Percentiles rank a stretch among this genome's conserved stretches.
These are phyloP conservation scores for Choloepus hoffmanni DNA, from an alignment of 2,113 vertebrate genomes.

Conservation along the genomic window DNA sequence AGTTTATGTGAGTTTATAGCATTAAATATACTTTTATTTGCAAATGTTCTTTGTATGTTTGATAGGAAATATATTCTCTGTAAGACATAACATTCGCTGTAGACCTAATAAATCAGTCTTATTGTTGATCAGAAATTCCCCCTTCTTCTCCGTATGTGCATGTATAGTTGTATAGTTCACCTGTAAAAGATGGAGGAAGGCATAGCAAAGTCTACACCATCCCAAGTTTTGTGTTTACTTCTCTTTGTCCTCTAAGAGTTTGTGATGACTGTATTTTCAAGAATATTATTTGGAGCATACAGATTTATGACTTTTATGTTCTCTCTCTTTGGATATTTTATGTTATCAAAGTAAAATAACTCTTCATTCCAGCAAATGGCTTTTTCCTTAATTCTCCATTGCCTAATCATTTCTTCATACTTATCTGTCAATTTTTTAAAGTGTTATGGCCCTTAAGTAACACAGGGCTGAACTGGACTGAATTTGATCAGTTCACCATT, in stretches of 20 bases:
- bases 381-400: not conserved
- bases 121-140: not conserved
- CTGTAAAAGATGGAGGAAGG: not conserved
- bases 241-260: not conserved
- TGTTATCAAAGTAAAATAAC: not conserved
- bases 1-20: not conserved
- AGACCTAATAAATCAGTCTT: not conserved
- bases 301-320: not conserved
- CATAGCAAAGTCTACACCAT: not conserved
- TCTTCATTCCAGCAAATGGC: not conserved
- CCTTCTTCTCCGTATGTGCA: fast-evolving
- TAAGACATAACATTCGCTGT: not conserved
- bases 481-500: not conserved
- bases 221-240: not conserved
- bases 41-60: not conserved
- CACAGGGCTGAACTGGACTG: not conserved
- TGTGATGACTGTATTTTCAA: not conserved
- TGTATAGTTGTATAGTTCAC: not conserved
- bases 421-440: not conserved
- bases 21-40: not conserved
- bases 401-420: not conserved
- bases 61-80: not conserved
- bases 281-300: not conserved
- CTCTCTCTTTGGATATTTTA: not conserved
- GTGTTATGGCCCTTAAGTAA: not conserved